Conservation (phyloP, 2,797 vertebrate genomes). For the Esox lucius region DNA sequence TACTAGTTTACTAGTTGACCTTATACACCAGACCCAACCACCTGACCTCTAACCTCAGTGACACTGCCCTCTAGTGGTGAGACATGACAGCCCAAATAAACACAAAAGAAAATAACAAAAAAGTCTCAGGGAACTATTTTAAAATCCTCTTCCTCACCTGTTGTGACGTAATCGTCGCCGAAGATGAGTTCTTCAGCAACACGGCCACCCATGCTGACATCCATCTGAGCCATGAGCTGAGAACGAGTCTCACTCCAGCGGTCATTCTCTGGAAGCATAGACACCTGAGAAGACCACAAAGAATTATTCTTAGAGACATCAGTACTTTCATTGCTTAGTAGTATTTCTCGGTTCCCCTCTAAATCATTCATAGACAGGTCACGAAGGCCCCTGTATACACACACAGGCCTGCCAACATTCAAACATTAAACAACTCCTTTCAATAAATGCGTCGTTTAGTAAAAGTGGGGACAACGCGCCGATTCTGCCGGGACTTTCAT, state of each 20-base stretch:
- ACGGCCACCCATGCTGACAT: slow-evolving; percentile 97
- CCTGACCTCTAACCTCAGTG: too few relatives aligned
- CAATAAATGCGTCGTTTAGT: neutral
- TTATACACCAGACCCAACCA: too few relatives aligned
- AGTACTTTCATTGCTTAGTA: neutral
- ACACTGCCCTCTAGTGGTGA: too few relatives aligned
- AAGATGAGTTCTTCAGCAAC: slow-evolving; percentile 97
- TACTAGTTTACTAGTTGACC: too few relatives aligned
- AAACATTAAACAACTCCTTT: neutral
- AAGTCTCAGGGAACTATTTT: too few relatives aligned
- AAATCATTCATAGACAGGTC: neutral
- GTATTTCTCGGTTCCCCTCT: neutral
- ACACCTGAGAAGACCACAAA: slow-evolving; percentile 77
- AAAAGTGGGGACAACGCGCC: neutral
- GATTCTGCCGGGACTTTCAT: neutral
- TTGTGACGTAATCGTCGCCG: slow-evolving; percentile 92
- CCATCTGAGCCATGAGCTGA: slow-evolving; percentile 97
- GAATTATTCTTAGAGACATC: neutral
- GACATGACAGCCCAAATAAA: too few relatives aligned
- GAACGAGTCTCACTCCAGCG: slow-evolving; percentile 96
- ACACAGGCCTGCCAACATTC: neutral
- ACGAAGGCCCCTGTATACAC: neutral
- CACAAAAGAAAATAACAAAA: too few relatives aligned
- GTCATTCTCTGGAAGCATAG: slow-evolving; percentile 94
- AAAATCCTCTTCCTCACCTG: slow-evolving; percentile 72